Percentiles rank a stretch among this genome's conserved stretches.
These are phyloP conservation scores for Menura novaehollandiae DNA, from an alignment of 2,113 vertebrate species.

Conservation along the genomic window DNA sequence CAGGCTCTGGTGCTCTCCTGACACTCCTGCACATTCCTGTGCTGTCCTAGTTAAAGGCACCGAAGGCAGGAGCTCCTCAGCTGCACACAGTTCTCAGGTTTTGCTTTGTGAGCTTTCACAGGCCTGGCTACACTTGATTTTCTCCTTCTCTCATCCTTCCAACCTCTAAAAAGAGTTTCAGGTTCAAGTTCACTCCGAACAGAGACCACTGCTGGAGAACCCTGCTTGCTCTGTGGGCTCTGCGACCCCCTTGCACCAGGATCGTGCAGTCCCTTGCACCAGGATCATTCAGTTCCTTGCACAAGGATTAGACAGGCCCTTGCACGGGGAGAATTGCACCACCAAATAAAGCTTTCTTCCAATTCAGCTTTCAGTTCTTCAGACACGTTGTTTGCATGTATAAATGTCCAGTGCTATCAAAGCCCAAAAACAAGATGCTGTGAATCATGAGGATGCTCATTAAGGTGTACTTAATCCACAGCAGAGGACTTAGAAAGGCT, in stretches of 20 bases:
- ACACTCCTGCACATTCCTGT: neutral
- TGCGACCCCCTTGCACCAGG: too few species aligned
- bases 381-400: fast-evolving
- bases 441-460: neutral
- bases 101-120: neutral
- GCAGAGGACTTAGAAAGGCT: neutral
- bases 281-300: too few species aligned
- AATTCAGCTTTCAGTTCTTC: neutral
- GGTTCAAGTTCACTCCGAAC: neutral
- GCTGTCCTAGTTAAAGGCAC: neutral
- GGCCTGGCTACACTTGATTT: neutral
- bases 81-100: neutral
- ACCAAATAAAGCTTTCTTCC: neutral
- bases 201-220: neutral
- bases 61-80: neutral
- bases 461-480: neutral
- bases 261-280: too few species aligned
- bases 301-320: too few species aligned
- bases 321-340: too few species aligned
- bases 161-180: neutral
- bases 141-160: neutral
- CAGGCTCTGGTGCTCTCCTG: neutral
- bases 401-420: neutral
- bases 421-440: neutral
- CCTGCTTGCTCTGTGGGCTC: neutral